Base-by-base conservation (phyloP, 2,113 vertebrate species). In the Bujurquina vittata region DNA sequence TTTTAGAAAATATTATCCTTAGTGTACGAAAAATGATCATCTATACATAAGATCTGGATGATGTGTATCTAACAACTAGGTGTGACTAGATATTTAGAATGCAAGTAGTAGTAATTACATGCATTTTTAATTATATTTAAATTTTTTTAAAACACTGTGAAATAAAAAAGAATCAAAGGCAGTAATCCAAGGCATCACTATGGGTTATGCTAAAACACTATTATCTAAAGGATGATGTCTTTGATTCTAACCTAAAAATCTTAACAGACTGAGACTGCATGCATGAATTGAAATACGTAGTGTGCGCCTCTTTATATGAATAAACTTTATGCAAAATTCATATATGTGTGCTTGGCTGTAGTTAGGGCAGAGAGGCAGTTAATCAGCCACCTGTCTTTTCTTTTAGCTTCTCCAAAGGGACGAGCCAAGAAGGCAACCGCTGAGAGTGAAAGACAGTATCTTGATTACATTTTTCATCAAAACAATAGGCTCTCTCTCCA, bases 391-490 rank as follows among this genome's bases (percentile, higher is more conserved):
- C 57, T 59, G 74, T 77, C 63, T 77, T 59, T 52, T 62, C 43
- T 73, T 80, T 54, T 78, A 20, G 23, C 63, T 77, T 59, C 61
- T 85, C 87, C 57, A 60, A 84, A 87, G 57, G 57, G 55, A 65
- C 1, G 33, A 67, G 69, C 85, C 77, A 75, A 59, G 57, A 86
- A 63, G 81, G 79, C 74, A 81, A 79, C 80, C 1, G 17, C 84
- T 72, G 82, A 55, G 76, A 78, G 62, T 65, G 75, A 90, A 81
- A 89, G 81, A 90, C 88, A 26, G 54, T 80, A 79, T 90, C 85
- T 82, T 91, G 91, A 93, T 93, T 93, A 83, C 72, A 85, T 92
- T 92, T 93, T 87, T 87, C 89, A 93, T 85, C 89, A 87, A 86
- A 91, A 93, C 82, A 92, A 91, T 77, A 84, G 83, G 40, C 79